Percentiles rank a stretch among this genome's conserved stretches.
Conservation (phyloP, 2,797 vertebrate species). For the Malurus leucopterus region DNA sequence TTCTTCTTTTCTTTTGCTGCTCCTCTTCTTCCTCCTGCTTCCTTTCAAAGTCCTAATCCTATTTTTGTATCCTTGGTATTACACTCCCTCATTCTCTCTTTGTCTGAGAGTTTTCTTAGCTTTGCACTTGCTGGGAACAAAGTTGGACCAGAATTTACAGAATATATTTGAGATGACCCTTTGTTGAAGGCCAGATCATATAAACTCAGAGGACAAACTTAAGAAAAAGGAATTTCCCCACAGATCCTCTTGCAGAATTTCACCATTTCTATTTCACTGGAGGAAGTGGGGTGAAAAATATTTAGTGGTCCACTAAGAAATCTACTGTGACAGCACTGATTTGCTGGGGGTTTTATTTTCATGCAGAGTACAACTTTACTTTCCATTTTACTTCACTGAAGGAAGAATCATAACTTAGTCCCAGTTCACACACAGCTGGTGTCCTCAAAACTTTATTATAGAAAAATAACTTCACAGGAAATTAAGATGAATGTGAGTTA, state of each 20-base stretch:
- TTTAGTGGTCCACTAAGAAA: background rate
- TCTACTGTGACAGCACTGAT: background rate
- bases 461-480: background rate
- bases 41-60: conserved; percentile 49
- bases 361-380: background rate
- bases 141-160: background rate
- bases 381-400: background rate
- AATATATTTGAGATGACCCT: background rate
- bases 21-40: conserved; percentile 25
- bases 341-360: background rate
- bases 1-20: conserved; percentile 35
- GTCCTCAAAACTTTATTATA: background rate
- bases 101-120: conserved; percentile 14
- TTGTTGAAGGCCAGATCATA: background rate
- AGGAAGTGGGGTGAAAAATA: background rate
- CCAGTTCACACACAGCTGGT: background rate
- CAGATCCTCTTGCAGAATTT: background rate
- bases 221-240: background rate
- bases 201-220: background rate
- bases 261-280: background rate
- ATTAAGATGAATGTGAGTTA: background rate
- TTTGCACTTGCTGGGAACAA: conserved; percentile 29
- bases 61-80: conserved; percentile 40
- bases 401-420: background rate
- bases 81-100: background rate